Conservation (phyloP, 2,113 vertebrate species). For the Rhabdornis inornatus region DNA sequence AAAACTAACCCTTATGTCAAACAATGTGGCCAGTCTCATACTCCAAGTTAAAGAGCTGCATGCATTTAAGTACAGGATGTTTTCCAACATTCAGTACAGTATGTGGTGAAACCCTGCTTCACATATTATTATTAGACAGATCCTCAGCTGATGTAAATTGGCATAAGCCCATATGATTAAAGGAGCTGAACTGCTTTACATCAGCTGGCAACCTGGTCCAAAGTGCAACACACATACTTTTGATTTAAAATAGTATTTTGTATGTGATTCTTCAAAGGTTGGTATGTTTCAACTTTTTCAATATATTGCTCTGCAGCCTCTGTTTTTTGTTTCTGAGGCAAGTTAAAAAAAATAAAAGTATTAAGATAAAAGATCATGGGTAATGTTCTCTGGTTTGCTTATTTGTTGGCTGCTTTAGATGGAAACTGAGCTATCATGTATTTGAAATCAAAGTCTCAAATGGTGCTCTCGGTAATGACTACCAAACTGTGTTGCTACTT, state of each 20-base stretch:
- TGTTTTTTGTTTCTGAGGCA: slow-evolving; percentile 46
- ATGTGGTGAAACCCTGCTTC: slow-evolving; percentile 32
- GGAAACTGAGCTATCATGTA: background rate
- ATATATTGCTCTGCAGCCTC: slow-evolving; percentile 19
- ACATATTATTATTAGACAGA: slow-evolving; percentile 52
- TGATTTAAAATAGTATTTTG: slow-evolving; percentile 61
- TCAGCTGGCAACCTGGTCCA: slow-evolving; percentile 44
- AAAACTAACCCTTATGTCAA: slow-evolving; percentile 79
- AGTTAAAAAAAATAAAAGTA: background rate
- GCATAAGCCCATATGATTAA: slow-evolving; percentile 40
- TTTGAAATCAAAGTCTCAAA: slow-evolving; percentile 40
- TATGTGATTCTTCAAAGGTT: slow-evolving; percentile 51
- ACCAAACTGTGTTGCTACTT: background rate
- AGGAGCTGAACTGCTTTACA: slow-evolving; percentile 55
- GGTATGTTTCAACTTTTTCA: slow-evolving; percentile 32
- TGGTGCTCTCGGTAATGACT: background rate
- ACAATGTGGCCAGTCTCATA: slow-evolving; percentile 72
- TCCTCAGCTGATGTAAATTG: slow-evolving; percentile 60
- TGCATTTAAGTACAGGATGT: slow-evolving; percentile 58
- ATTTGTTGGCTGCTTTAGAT: slow-evolving; percentile 6
- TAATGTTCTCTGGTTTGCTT: background rate
- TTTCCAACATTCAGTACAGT: slow-evolving; percentile 57
- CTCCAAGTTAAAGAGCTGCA: slow-evolving; percentile 45
- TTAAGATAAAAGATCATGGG: background rate
- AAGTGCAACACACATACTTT: slow-evolving; percentile 55